These are phyloP conservation scores for Hylaeus anthracinus DNA, from an alignment of 1,140 invertebrate genomes.

Conservation along the genomic window DNA sequence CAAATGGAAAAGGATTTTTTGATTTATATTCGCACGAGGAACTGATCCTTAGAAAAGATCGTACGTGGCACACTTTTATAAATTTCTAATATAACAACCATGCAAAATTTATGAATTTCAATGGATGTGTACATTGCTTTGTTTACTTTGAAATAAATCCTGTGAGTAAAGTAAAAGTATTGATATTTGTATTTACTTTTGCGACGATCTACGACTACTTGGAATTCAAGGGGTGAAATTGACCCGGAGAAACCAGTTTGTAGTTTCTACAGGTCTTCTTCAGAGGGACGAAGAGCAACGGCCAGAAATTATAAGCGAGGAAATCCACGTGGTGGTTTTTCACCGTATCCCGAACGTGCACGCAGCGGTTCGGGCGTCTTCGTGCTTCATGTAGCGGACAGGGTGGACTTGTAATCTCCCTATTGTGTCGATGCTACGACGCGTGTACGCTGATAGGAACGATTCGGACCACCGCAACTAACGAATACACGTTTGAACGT, in stretches of 20 bases:
- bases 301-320: constrained; percentile 41
- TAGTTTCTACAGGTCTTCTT: background rate
- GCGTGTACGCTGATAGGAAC: constrained; percentile 63
- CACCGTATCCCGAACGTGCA: constrained; percentile 15
- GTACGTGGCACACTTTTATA: too few relatives aligned
- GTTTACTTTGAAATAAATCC: too few relatives aligned
- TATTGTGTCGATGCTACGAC: constrained; percentile 61
- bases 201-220: too few relatives aligned
- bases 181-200: too few relatives aligned
- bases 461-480: constrained; percentile 45
- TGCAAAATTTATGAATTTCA: too few relatives aligned
- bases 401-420: constrained; percentile 59
- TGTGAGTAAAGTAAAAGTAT: too few relatives aligned
- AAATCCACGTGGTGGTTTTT: constrained; percentile 43
- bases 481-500: constrained; percentile 23
- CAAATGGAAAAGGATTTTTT: too few relatives aligned
- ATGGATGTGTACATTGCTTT: too few relatives aligned
- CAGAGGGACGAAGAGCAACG: constrained; percentile 13
- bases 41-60: too few relatives aligned
- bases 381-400: constrained; percentile 58
- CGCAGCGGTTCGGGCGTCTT: constrained; percentile 49
- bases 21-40: too few relatives aligned
- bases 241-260: background rate
- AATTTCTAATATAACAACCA: too few relatives aligned
- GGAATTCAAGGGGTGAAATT: background rate